Percentiles rank a stretch among this genome's conserved stretches.
Evolutionary conservation across 2,113 vertebrate species (phyloP).

Genomic region (Dolichallabes microphthalmus): DNA sequence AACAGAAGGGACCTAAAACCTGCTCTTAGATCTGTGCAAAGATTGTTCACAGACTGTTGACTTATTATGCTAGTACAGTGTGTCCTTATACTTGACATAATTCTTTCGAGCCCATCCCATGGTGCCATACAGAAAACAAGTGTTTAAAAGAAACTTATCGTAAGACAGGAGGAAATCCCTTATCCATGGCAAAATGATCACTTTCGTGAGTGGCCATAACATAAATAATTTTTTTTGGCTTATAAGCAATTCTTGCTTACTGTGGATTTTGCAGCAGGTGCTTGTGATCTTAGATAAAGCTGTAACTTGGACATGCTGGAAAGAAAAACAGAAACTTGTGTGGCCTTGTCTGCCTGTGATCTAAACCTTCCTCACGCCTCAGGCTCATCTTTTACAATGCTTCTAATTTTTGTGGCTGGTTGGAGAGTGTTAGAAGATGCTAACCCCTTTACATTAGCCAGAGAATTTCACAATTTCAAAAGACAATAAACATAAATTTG

Average conservation of each 20-base stretch:
- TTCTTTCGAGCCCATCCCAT: background rate
- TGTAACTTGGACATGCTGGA: slow-evolving; percentile 43
- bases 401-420: slow-evolving; percentile 1
- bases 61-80: background rate
- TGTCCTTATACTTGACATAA: background rate
- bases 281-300: slow-evolving; percentile 39
- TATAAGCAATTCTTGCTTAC: slow-evolving; percentile 12
- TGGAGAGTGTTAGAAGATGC: background rate
- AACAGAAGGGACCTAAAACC: background rate
- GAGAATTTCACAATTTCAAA: slow-evolving; percentile 6
- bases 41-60: background rate
- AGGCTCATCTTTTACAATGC: background rate
- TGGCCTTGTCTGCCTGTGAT: slow-evolving; percentile 27
- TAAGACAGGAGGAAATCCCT: background rate
- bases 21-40: background rate
- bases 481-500: slow-evolving; percentile 25
- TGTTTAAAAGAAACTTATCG: background rate
- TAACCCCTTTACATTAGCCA: background rate
- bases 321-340: slow-evolving; percentile 40
- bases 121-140: background rate
- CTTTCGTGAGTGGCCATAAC: background rate
- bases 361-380: background rate
- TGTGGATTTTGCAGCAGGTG: slow-evolving; percentile 36
- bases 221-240: background rate
- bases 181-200: background rate